Percentiles rank a stretch among this genome's conserved stretches.
Evolutionary conservation across 1,140 invertebrate species (phyloP).

Genomic region (Ceratosolen fusciceps): DNA sequence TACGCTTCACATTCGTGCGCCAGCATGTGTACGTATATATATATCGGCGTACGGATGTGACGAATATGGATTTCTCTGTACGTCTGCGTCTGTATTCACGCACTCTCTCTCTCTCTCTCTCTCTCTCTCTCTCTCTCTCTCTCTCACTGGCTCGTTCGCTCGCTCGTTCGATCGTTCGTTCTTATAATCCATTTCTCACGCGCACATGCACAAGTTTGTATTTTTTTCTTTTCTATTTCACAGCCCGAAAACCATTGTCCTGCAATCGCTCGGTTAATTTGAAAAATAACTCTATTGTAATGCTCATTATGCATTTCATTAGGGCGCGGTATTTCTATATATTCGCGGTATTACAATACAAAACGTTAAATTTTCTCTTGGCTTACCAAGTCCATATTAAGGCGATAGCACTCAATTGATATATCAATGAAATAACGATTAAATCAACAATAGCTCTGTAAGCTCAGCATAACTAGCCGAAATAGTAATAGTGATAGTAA

Average conservation of each 20-base stretch:
- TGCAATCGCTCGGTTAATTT: slow-evolving; percentile 10
- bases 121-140: not conserved
- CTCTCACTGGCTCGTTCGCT: not conserved
- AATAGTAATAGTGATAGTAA: too few relatives aligned
- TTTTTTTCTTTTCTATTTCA: not conserved
- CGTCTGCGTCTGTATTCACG: too few relatives aligned
- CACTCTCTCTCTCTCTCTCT: not conserved
- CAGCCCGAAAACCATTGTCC: slow-evolving; percentile 22
- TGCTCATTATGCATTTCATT: not conserved
- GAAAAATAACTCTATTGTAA: not conserved
- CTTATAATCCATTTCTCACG: not conserved
- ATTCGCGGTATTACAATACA: not conserved
- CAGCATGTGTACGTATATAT: not conserved
- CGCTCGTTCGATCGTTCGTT: not conserved
- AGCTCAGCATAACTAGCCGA: not conserved
- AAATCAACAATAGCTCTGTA: not conserved
- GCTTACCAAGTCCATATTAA: not conserved
- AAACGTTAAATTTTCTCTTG: not conserved
- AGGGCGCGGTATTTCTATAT: not conserved
- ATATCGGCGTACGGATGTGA: too few relatives aligned
- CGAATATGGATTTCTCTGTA: too few relatives aligned
- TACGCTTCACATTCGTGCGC: not conserved
- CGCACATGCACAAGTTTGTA: not conserved
- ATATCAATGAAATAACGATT: not conserved
- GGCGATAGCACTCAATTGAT: not conserved